Conservation (phyloP, 2,113 vertebrate genomes). For the Alectura lathami region DNA sequence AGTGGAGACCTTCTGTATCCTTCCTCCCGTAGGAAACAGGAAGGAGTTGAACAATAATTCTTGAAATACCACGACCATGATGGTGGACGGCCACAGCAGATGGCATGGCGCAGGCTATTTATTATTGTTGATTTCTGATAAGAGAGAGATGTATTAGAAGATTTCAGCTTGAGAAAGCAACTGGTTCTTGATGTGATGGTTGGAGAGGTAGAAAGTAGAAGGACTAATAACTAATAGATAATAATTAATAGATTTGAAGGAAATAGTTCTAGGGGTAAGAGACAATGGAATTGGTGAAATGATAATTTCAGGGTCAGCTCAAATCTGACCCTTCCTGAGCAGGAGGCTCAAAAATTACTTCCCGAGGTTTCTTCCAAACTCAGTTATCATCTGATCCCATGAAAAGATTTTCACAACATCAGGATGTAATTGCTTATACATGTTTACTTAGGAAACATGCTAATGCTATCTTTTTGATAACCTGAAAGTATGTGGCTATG, state of each 20-base stretch:
- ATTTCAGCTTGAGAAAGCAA: not conserved
- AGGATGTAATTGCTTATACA: not conserved
- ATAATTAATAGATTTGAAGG: not conserved
- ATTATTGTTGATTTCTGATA: not conserved
- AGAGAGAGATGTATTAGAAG: not conserved
- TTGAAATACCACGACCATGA: not conserved
- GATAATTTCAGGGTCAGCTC: too few species aligned
- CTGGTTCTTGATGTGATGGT: not conserved
- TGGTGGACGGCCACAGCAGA: not conserved
- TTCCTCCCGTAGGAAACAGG: not conserved
- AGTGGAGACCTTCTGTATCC: not conserved
- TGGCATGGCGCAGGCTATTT: not conserved
- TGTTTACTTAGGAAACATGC: not conserved
- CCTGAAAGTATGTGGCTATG: not conserved
- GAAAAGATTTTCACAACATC: not conserved
- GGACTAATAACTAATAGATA: not conserved
- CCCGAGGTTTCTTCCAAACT: not conserved
- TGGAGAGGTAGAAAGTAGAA: not conserved
- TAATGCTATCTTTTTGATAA: not conserved
- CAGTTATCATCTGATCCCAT: not conserved
- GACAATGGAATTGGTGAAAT: not conserved
- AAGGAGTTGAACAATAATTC: not conserved
- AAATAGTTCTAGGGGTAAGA: not conserved
- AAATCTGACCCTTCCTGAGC: not conserved
- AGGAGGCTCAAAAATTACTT: not conserved